Evolutionary conservation across 1,140 invertebrate genomes (phyloP), one percentile per base, ranked within the genome.

Genomic region (Heterodera carotae): DNA sequence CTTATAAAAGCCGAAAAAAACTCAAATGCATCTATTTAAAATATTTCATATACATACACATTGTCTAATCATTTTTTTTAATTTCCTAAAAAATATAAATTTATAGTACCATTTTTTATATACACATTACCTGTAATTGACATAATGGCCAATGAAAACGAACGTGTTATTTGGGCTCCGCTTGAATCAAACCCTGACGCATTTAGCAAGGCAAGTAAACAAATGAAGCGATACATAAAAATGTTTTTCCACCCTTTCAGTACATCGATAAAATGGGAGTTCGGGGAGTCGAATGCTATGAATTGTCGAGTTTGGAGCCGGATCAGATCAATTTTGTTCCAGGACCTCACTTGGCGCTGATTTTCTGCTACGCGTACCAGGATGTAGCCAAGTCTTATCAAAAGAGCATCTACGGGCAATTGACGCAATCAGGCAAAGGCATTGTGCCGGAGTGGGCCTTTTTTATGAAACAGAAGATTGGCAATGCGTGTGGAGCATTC

Each of bases 401-500:
- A 78, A 75, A 69, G 39, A 10, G 56, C 69, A 25, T 76, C 36
- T 76, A 76, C 68, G 12, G 1, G 2, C 33, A 76, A 8, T 76
- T 76, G 48, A 29, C 60, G 43, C 31, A 27, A 1, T 53, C 48
- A 12, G 56, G 68, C 22, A 69, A 59, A 25, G 73, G 34, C 33
- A 81, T 73, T 12, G 66, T 79, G 15, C 80, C 84, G 91, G 70
- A 90, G n/a, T 90, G 92, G 84, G 87, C 97, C 62, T 97, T 93
- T 88, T 95, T 93, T 88, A 92, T 97, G 90, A 94, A 94, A 84
- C 96, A 99, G 89, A 92, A 92, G 72, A 92, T 97, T 68, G 92
- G 92, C 53, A 99, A 98, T 91, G 95, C 96, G 5, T 98, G 96
- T 90, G 96, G 96, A 34, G 96, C 94, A 1, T 92, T 98, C 78